Conservation (phyloP, 2,113 vertebrate species). For the Euleptes europaea region DNA sequence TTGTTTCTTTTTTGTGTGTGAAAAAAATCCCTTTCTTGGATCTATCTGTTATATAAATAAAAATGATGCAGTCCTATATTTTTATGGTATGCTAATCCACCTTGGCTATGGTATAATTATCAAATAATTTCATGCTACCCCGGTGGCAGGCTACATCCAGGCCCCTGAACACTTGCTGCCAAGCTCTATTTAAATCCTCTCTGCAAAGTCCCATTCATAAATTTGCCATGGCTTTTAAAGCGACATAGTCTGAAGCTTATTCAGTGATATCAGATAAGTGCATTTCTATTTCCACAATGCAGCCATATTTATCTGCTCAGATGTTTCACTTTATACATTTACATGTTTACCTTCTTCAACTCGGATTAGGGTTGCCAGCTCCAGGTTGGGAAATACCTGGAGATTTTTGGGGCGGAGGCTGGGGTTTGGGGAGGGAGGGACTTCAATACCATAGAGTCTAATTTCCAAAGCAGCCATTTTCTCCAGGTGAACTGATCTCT, state of each 20-base stretch:
- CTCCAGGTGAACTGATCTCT: no score
- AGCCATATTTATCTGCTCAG: constrained; percentile 42
- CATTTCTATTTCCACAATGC: constrained; percentile 54
- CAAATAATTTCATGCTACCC: constrained; percentile 75
- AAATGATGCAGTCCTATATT: constrained; percentile 68
- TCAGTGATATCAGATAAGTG: constrained; percentile 59
- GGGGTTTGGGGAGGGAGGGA: no score
- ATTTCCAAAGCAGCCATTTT: no score
- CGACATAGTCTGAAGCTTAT: constrained; percentile 68
- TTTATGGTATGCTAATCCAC: constrained; percentile 71
- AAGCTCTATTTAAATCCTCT: constrained; percentile 68
- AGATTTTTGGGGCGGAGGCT: no score
- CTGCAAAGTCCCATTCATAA: constrained; percentile 71
- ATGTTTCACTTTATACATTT: constrained; percentile 32
- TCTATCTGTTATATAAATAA: constrained; percentile 74
- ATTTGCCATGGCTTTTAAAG: constrained; percentile 75
- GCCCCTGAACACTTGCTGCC: constrained; percentile 72
- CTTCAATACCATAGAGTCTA: no score
- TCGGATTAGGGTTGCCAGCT: no score
- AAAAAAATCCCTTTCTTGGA: constrained; percentile 32
- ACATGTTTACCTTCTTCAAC: not conserved
- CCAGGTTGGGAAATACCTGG: no score
- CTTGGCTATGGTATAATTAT: constrained; percentile 63
- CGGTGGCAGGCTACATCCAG: constrained; percentile 66
- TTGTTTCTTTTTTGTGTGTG: not conserved